Conservation (phyloP, 2,113 vertebrate species). For the Hippoglossus stenolepis region DNA sequence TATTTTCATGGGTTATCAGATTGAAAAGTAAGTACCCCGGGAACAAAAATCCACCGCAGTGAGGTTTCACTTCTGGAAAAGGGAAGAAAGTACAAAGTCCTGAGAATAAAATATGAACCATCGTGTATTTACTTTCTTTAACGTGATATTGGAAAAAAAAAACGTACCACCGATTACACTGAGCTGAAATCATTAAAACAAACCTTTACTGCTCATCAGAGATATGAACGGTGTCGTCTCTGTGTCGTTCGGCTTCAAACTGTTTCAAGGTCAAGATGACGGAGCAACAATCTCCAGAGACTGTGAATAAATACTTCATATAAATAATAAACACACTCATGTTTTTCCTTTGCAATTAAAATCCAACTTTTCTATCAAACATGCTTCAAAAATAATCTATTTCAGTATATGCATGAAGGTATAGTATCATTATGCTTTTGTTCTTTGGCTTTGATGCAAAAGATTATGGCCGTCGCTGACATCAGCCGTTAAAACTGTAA, state of each 20-base stretch:
- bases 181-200: neutral
- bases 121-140: neutral
- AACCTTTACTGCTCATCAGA: conserved; percentile 11
- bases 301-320: neutral
- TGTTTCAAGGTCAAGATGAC: conserved; percentile 48
- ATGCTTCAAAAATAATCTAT: too few relatives aligned
- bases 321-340: conserved; percentile 1
- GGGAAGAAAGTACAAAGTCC: neutral
- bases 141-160: neutral
- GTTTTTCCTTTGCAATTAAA: neutral
- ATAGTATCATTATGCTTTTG: too few relatives aligned
- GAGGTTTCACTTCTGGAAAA: neutral
- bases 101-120: neutral
- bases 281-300: conserved; percentile 24
- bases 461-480: neutral
- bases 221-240: neutral
- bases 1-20: conserved; percentile 67
- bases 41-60: neutral
- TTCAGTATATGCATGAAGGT: too few relatives aligned
- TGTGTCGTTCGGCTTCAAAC: conserved; percentile 6
- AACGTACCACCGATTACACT: too few relatives aligned
- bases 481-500: neutral
- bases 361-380: neutral
- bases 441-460: too few relatives aligned
- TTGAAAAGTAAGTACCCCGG: conserved; percentile 40